A percentile compares a stretch with the other conserved stretches of the same genome.
Conservation (phyloP, 2,888 invertebrate genomes). For the Campoletis raptor region DNA sequence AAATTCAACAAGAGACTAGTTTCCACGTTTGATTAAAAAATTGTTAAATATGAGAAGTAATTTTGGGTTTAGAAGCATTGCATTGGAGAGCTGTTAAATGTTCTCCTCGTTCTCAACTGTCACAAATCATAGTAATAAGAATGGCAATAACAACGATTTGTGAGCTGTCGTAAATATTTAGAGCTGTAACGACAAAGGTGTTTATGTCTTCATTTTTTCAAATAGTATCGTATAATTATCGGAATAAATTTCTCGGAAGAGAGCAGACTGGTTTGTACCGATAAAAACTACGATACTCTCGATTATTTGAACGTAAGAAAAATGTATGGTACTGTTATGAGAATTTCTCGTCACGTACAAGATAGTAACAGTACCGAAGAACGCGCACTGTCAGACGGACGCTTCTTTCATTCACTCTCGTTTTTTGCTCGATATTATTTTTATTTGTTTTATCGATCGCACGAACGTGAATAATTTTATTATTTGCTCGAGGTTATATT, state of each 20-base stretch:
- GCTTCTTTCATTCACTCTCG: conserved; percentile 24
- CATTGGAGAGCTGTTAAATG: background rate
- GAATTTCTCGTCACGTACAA: conserved; percentile 15
- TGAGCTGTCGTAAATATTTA: background rate
- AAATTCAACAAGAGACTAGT: background rate
- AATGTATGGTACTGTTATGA: background rate
- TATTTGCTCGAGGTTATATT: conserved; percentile 11
- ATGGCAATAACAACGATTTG: background rate
- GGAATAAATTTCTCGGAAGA: background rate
- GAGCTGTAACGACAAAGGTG: background rate
- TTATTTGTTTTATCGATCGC: background rate
- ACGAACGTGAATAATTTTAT: conserved; percentile 28
- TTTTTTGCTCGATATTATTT: conserved; percentile 8
- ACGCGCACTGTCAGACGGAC: conserved; percentile 41
- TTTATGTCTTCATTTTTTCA: background rate
- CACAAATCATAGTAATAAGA: background rate
- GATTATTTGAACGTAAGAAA: conserved; percentile 6
- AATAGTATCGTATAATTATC: background rate
- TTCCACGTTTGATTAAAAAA: background rate
- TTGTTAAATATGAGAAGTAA: background rate
- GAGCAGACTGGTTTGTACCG: background rate
- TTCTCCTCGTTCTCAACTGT: background rate
- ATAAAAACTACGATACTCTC: conserved; percentile 14
- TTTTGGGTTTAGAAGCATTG: background rate
- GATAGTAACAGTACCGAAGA: conserved; percentile 19